Evolutionary conservation across 2,113 vertebrate species (phyloP).

Genomic region (Pungitius pungitius): DNA sequence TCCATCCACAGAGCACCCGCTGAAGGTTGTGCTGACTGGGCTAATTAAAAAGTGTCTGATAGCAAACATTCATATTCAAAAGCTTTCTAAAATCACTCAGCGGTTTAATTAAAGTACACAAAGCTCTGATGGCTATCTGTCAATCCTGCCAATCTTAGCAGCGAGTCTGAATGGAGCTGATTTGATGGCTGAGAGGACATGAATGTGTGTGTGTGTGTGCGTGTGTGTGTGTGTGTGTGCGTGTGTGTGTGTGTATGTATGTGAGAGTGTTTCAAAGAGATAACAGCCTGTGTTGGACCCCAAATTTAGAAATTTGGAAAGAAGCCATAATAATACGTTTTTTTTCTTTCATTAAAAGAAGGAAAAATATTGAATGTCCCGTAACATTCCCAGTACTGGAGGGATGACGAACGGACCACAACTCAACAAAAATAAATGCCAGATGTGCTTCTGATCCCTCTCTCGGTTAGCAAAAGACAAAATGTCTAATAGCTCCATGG

Average conservation of each 20-base stretch:
- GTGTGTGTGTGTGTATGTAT: conserved; percentile 4
- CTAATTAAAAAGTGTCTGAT: conserved; percentile 80
- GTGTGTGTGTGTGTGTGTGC: conserved; percentile 6
- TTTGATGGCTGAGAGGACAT: conserved; percentile 47
- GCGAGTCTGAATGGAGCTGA: conserved; percentile 61
- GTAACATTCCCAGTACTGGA: neutral
- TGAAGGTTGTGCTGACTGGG: conserved; percentile 58
- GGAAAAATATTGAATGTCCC: conserved; percentile 1
- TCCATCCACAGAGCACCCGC: conserved; percentile 45
- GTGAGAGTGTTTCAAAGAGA: conserved; percentile 70
- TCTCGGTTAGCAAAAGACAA: conserved; percentile 11
- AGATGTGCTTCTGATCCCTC: neutral
- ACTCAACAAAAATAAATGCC: neutral
- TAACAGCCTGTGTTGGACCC: conserved; percentile 54
- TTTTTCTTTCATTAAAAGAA: conserved; percentile 23
- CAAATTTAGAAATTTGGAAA: conserved; percentile 12
- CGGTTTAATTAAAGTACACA: conserved; percentile 81
- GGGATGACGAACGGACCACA: neutral
- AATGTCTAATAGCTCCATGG: neutral
- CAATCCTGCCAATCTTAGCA: conserved; percentile 59
- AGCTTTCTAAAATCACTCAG: conserved; percentile 60
- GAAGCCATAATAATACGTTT: conserved; percentile 7
- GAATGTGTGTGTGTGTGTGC: conserved; percentile 2
- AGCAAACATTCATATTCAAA: conserved; percentile 80
- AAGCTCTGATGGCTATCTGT: conserved; percentile 82